A percentile compares a stretch with the other conserved stretches of the same genome.
These are phyloP conservation scores for Anolis sagrei DNA, from an alignment of 2,113 vertebrate genomes.

Conservation along the genomic window DNA sequence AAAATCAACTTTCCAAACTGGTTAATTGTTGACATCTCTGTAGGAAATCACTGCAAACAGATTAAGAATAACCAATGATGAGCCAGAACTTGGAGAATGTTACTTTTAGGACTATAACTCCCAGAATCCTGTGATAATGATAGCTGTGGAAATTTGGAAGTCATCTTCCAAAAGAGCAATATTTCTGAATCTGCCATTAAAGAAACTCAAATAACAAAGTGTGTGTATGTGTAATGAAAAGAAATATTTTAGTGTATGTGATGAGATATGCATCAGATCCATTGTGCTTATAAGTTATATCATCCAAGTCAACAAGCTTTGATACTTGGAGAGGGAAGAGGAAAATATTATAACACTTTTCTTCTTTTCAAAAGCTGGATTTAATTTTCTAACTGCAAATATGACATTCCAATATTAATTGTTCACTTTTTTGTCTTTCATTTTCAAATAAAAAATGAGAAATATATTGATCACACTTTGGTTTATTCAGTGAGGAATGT, in stretches of 20 bases:
- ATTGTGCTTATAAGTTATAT: not conserved
- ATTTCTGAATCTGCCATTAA: not conserved
- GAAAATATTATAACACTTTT: not conserved
- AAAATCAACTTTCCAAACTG: not conserved
- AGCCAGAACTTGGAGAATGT: too few species aligned
- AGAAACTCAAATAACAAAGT: not conserved
- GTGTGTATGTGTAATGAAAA: not conserved
- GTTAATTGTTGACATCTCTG: not conserved
- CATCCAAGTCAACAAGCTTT: not conserved
- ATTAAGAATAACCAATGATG: not conserved
- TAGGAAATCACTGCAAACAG: not conserved
- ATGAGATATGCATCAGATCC: too few species aligned
- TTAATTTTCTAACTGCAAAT: not conserved
- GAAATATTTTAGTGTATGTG: not conserved
- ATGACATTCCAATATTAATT: constrained; percentile 28
- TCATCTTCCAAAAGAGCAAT: too few species aligned
- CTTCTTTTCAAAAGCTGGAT: not conserved
- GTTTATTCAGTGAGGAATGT: constrained; percentile 41
- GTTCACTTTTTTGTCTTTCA: not conserved
- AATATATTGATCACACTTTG: constrained; percentile 3
- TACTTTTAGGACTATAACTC: not conserved
- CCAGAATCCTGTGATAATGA: too few species aligned
- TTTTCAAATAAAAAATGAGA: constrained; percentile 10
- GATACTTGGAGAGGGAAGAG: not conserved
- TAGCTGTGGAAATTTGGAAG: too few species aligned